Evolutionary conservation across 2,888 invertebrate genomes (phyloP), one percentile per base, ranked within the genome.

Genomic region (Andricus curvator): DNA sequence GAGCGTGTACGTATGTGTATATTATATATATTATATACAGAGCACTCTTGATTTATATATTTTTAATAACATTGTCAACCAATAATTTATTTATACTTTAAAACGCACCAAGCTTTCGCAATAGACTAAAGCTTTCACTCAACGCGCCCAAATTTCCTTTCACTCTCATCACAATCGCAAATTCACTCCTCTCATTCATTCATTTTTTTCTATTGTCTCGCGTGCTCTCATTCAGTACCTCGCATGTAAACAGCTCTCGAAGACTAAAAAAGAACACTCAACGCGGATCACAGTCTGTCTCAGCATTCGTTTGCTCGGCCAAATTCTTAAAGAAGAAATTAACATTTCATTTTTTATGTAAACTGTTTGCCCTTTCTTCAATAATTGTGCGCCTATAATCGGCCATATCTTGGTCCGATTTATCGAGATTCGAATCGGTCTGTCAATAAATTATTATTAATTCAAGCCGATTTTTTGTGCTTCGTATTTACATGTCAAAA

Each of bases 201-300:
- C 80, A 51, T 79, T 82, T 25, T 64, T 80, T 67, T 83, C 76
- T 37, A 67, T 79, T 84, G 86, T 84, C 83, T 81, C 83, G 80
- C 85, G 85, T 82, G 78, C 74, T 33, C 51, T 74, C 33, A 74
- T 74, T 77, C 86, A 85, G 82, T 86, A 67, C 81, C 86, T 88
- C 84, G 84, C 85, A 86, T 84, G 84, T 85, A 86, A 85, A 86
- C 85, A 83, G 80, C 84, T 88, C 85, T 87, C 88, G 88, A 91
- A 90, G 89, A 91, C 88, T 93, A 88, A 68, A 84, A 70, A 70
- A 93, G 91, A 89, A 90, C 91, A 87, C 89, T 89, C 88, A 91
- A 93, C 89, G 89, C 91, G 85, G 89, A 92, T 89, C 93, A 93
- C 91, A 93, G 92, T 91, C 89, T 90, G 88, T 89, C 88, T 90